These are phyloP conservation scores for Salvelinus namaycush DNA, from an alignment of 2,113 vertebrate genomes.

Conservation along the genomic window DNA sequence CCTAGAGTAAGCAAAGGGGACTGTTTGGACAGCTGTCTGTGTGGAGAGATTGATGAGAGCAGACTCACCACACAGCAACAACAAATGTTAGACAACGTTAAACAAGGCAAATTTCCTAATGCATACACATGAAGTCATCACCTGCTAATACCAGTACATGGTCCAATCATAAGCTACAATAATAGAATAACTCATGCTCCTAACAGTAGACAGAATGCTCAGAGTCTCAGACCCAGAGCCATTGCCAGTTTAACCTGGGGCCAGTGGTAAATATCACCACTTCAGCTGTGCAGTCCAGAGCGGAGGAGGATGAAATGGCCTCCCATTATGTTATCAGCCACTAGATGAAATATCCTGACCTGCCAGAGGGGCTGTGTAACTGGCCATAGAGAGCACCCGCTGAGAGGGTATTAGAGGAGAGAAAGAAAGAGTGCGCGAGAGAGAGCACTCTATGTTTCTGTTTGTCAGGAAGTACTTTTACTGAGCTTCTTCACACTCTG, in stretches of 20 bases:
- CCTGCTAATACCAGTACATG: neutral
- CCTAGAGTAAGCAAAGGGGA: conserved; percentile 13
- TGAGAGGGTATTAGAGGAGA: conserved; percentile 58
- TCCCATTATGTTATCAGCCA: conserved; percentile 40
- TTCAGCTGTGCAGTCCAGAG: conserved; percentile 39
- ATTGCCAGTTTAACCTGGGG: conserved; percentile 43
- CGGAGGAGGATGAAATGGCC: conserved; percentile 53
- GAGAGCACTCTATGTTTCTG: conserved; percentile 33
- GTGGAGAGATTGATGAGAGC: no score
- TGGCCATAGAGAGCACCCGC: conserved; percentile 39
- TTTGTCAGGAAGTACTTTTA: conserved; percentile 38
- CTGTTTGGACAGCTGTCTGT: conserved; percentile 5
- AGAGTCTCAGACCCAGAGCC: neutral
- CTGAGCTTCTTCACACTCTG: conserved; percentile 23
- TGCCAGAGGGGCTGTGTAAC: conserved; percentile 45
- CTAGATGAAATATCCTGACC: conserved; percentile 58
- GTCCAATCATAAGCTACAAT: neutral
- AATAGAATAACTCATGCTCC: neutral
- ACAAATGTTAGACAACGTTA: conserved; percentile 36
- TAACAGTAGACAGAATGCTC: neutral
- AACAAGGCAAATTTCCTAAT: conserved; percentile 16
- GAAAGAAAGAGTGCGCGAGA: no score
- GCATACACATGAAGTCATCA: conserved; percentile 4
- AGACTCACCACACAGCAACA: conserved; percentile 18
- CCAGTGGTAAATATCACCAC: conserved; percentile 65